Conservation (phyloP, 2,113 vertebrate genomes). For the Passer montanus region DNA sequence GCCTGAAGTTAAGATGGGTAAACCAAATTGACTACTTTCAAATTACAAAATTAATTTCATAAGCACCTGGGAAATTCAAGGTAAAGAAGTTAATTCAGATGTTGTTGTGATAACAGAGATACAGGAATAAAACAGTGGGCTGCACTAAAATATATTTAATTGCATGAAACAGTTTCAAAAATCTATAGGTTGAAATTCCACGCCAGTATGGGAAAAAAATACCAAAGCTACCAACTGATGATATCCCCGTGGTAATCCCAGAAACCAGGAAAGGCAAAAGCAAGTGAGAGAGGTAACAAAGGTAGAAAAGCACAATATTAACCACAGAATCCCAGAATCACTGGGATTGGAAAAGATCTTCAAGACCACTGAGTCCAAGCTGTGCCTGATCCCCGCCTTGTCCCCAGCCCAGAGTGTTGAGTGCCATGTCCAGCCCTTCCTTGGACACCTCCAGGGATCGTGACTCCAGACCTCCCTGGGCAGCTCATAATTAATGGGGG, state of each 20-base stretch:
- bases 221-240: background rate
- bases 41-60: background rate
- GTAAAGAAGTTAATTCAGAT: background rate
- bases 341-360: background rate
- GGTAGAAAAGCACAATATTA: background rate
- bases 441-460: background rate
- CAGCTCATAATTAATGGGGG: background rate
- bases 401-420: background rate
- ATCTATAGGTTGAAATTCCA: background rate
- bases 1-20: background rate
- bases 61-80: background rate
- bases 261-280: background rate
- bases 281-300: background rate
- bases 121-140: background rate
- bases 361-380: background rate
- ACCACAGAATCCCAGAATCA: background rate
- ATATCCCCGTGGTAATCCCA: background rate
- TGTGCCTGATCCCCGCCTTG: rapidly evolving
- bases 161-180: background rate
- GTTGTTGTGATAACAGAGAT: background rate
- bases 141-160: background rate
- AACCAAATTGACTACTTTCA: background rate
- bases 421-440: rapidly evolving
- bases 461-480: background rate
- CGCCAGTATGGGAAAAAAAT: background rate